These are phyloP conservation scores for Adoxophyes honmai DNA, from an alignment of 1,140 invertebrate genomes.

Conservation along the genomic window DNA sequence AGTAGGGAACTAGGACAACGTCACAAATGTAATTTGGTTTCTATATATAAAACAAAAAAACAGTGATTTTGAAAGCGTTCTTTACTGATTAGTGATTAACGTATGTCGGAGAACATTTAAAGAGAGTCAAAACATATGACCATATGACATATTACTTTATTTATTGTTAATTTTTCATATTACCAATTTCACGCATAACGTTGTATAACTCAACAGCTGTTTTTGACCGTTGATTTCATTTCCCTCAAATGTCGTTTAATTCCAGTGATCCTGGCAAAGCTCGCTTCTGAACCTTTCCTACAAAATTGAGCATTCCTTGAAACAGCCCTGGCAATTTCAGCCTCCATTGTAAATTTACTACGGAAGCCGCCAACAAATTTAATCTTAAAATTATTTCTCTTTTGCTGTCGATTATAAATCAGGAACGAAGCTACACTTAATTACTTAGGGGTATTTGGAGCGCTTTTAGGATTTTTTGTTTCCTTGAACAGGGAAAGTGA, in stretches of 20 bases:
- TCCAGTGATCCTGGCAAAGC: slow-evolving; percentile 42
- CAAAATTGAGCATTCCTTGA: slow-evolving; percentile 65
- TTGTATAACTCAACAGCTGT: too few relatives aligned
- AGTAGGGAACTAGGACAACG: too few relatives aligned
- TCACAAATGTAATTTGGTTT: too few relatives aligned
- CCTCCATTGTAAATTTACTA: slow-evolving; percentile 64
- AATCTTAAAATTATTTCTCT: slow-evolving; percentile 61
- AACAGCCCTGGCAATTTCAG: slow-evolving; percentile 59
- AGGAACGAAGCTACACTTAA: slow-evolving; percentile 27
- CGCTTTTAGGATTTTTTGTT: slow-evolving; percentile 2
- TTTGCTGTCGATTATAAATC: slow-evolving; percentile 28
- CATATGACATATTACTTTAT: too few relatives aligned
- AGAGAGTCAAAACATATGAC: too few relatives aligned
- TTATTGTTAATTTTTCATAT: too few relatives aligned
- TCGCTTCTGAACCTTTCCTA: slow-evolving; percentile 29
- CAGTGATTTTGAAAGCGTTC: too few relatives aligned
- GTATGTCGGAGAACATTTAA: too few relatives aligned
- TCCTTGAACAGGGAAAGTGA: background rate
- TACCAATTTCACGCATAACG: too few relatives aligned
- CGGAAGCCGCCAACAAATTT: slow-evolving; percentile 63
- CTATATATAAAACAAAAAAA: too few relatives aligned
- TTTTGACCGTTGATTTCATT: too few relatives aligned
- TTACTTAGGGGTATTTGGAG: slow-evolving; percentile 17
- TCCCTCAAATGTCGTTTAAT: slow-evolving; percentile 29
- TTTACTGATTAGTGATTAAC: too few relatives aligned